Conservation (phyloP, 2,888 invertebrate genomes). For the Hypolimnas misippus region DNA sequence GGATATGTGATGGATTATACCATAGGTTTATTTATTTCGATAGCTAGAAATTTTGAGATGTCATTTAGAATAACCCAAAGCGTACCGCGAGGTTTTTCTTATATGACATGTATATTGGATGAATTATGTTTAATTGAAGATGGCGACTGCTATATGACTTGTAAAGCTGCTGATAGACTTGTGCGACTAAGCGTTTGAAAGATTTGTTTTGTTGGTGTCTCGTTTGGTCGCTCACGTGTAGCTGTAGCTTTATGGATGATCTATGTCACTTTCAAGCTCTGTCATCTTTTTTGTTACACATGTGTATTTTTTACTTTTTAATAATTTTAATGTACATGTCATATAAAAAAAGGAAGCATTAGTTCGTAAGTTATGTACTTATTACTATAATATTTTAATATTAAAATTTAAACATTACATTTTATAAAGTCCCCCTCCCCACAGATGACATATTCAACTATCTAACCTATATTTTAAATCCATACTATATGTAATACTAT, state of each 20-base stretch:
- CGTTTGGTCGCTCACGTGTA: background rate
- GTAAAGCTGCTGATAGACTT: background rate
- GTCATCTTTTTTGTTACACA: background rate
- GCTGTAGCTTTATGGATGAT: too few relatives aligned
- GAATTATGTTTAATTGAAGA: background rate
- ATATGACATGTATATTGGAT: constrained; percentile 13
- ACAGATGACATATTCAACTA: constrained; percentile 38
- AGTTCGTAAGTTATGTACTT: constrained; percentile 40
- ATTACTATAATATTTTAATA: constrained; percentile 37
- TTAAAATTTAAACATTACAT: constrained; percentile 38
- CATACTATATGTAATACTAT: constrained; percentile 25
- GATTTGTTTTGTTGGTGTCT: background rate
- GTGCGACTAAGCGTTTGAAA: background rate
- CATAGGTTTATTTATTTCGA: constrained; percentile 28
- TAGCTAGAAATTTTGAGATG: constrained; percentile 39
- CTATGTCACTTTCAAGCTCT: too few relatives aligned
- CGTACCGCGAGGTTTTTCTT: constrained; percentile 46
- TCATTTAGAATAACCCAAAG: constrained; percentile 54
- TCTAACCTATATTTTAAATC: constrained; percentile 37
- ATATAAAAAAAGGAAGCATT: constrained; percentile 21
- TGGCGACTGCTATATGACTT: background rate
- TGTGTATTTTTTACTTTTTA: background rate
- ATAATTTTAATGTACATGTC: constrained; percentile 17
- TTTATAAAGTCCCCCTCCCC: constrained; percentile 35
- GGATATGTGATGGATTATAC: constrained; percentile 55